Base-by-base conservation (phyloP, 1,140 invertebrate species). In the Leguminivora glycinivorella region DNA sequence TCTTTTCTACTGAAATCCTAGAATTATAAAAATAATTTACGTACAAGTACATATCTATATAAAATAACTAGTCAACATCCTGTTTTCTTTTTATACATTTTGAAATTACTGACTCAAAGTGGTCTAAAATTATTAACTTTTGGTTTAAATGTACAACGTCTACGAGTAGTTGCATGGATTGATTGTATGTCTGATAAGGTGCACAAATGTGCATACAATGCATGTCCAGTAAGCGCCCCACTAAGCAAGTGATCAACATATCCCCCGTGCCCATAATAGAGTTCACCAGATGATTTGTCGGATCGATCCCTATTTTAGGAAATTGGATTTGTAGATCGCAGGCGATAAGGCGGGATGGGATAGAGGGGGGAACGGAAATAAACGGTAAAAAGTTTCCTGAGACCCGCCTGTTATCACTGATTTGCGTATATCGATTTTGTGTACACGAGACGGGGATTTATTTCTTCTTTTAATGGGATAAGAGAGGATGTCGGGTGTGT, bases 241-340 rank as follows among this genome's bases (percentile, higher is more conserved):
- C 56, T 26, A 60, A 38, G 69, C 69, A 56, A 70, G 69, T 70
- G 31, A 70, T 29, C 31, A 56, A 29, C 19, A 29, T 52, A 38
- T 70, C 52, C 26, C 25, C 52, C 56, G 68, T 56, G 40, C 43
- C 52, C 12, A 85, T 90, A 90, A 90, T 89, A 85, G 87, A 90
- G 83, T 88, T 79, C 81, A 78, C 83, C 84, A 83, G 81, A 92
- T 92, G 90, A 92, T 92, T 92, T 92, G 91, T 91, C 84, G 87
- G 87, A 92, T 92, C 89, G 86, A 89, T 87, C 84, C 85, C 89
- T 91, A 90, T 91, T 92, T 92, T 87, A 85, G 91, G 91, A 92
- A 91, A 92, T 92, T 91, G 91, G 89, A 92, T 92, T 91, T 92
- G 89, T 90, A 91, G 89, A 92, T 92, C 85, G 83, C 72, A 72